Evolutionary conservation across 2,797 vertebrate species (phyloP), one percentile per base, ranked within the genome.

Genomic region (Lophotriccus pileatus): DNA sequence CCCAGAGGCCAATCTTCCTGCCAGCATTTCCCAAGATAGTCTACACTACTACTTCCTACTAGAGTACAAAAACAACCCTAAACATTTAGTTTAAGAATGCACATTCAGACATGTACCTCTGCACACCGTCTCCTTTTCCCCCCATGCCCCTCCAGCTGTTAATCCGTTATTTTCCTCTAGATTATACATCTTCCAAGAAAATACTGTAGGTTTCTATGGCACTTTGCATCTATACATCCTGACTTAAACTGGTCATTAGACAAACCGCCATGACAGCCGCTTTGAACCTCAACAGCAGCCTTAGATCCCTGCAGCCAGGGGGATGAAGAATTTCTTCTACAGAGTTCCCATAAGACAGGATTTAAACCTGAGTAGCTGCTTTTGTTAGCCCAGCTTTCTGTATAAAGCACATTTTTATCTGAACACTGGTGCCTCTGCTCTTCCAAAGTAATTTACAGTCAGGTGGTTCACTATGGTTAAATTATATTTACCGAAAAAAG

Each of bases 351-450:
- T 17, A 64, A 56, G 82, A 19, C 49, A 70, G 41, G 41, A 93
- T 92, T 92, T 91, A 80, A 14, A 89, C 24, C 73, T 50, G 68
- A 74, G 28, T 64, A 94, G 53, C 82, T 88, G 74, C 52, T 94
- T 92, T 58, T 84, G 47, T 90, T 93, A 92, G 50, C 58, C 78
- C 60, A 76, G 43, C 25, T 73, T 87, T 70, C 77, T 63, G 12
- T 34, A 32, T 14, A 73, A 89, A 94, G 55, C 64, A 79, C 44
- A 63, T 79, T 80, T 55, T 84, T 43, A 46, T 58, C 55, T 50
- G 41, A 96, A 55, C 24, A 34, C 3, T 0, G 32, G 27, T 55
- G 53, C 23, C 60, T 74, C 70, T 75, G 25, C 32, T 76, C 18
- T 80, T 86, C 70, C 39, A 59, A 82, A 70, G 47, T 56, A 90